These are phyloP conservation scores for Scomberomorus guttatus DNA, from an alignment of 2,797 vertebrate species.

Conservation along the genomic window DNA sequence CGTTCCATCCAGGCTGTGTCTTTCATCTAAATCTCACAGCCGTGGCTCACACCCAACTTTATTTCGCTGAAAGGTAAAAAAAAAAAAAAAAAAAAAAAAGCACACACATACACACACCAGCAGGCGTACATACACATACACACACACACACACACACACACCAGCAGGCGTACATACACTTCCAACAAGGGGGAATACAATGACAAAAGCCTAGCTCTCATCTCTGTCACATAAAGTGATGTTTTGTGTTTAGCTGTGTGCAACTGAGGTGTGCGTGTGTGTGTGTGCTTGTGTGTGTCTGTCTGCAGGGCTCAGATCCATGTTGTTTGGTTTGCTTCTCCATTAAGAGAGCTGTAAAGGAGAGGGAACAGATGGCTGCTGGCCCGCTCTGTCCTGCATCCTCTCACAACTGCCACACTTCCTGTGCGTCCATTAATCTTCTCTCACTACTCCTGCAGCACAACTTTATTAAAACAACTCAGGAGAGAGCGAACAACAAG, in stretches of 20 bases:
- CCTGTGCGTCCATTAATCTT: conserved; percentile 99
- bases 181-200: conserved; percentile 80
- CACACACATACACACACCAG: conserved; percentile 8
- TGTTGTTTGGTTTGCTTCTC: conserved; percentile 91
- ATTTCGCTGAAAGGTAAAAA: conserved; percentile 82
- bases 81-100: conserved; percentile 28
- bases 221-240: conserved; percentile 83
- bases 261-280: conserved; percentile 52
- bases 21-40: conserved; percentile 87
- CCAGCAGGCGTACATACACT: conserved; percentile 44
- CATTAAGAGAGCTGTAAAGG: conserved; percentile 95
- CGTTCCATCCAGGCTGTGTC: conserved; percentile 85
- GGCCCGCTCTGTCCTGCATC: conserved; percentile 92
- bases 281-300: conserved; percentile 57
- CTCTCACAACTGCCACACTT: conserved; percentile 95
- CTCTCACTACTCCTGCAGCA: conserved; percentile 94
- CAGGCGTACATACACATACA: neutral
- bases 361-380: conserved; percentile 97
- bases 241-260: conserved; percentile 83
- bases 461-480: conserved; percentile 96
- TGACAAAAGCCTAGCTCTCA: conserved; percentile 82
- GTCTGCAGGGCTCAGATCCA: conserved; percentile 87
- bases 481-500: conserved; percentile 90
- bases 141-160: conserved; percentile 17
- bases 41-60: conserved; percentile 85